Evolutionary conservation across 2,113 vertebrate species (phyloP).

Genomic region (Stegastes partitus): DNA sequence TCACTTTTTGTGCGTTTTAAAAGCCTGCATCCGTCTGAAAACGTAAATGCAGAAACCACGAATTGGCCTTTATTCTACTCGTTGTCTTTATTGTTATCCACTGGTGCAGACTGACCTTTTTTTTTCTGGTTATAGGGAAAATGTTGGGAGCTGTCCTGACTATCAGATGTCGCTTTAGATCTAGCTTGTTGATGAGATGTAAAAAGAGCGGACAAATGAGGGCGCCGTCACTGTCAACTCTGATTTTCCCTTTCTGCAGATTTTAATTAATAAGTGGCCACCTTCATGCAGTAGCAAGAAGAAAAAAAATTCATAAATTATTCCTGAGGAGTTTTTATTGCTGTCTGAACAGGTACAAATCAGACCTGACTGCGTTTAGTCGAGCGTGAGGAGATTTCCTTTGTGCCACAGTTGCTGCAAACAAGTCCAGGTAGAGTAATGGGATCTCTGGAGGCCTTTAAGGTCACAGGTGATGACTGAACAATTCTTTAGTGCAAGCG

Average conservation of each 20-base stretch:
- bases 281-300: neutral
- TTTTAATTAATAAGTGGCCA: neutral
- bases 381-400: slow-evolving; percentile 3
- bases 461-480: slow-evolving; percentile 32
- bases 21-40: no score
- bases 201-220: neutral
- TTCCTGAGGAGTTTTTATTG: slow-evolving; percentile 1
- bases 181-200: neutral
- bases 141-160: neutral
- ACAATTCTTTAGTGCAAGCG: slow-evolving; percentile 8
- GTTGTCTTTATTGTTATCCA: no score
- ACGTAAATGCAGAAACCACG: no score
- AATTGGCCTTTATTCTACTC: no score
- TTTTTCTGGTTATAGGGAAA: no score
- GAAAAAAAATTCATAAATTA: neutral
- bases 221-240: neutral
- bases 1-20: no score
- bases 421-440: neutral
- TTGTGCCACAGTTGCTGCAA: slow-evolving; percentile 6
- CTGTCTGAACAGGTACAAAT: slow-evolving; percentile 11
- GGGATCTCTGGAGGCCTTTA: slow-evolving; percentile 16
- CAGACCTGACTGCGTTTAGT: slow-evolving; percentile 1
- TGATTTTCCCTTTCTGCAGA: neutral
- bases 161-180: neutral
- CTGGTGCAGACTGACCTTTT: no score